Conservation (phyloP, 2,888 invertebrate genomes). For the Platynereis dumerilii region DNA sequence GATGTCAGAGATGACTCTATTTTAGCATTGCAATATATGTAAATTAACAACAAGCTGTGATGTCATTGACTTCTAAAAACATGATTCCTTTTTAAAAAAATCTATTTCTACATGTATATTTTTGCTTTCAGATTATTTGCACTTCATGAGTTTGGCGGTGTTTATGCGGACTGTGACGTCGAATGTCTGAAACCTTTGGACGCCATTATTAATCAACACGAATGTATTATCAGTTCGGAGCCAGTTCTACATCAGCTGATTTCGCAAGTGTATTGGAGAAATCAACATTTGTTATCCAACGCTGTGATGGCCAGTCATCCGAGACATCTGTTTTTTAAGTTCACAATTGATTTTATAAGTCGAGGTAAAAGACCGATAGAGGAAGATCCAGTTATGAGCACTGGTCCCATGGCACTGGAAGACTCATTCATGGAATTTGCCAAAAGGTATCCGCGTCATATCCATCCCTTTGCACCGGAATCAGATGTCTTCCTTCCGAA, state of each 20-base stretch:
- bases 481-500: too few species aligned
- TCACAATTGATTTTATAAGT: slow-evolving; percentile 29
- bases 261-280: slow-evolving; percentile 18
- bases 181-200: slow-evolving; percentile 33
- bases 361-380: background rate
- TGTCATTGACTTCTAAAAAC: too few species aligned
- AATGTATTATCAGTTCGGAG: slow-evolving; percentile 36
- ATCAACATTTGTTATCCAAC: slow-evolving; percentile 29
- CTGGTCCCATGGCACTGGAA: too few species aligned
- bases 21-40: too few species aligned
- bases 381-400: too few species aligned
- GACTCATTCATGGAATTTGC: too few species aligned
- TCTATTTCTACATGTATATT: too few species aligned
- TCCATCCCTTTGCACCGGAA: too few species aligned
- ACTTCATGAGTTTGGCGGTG: slow-evolving; percentile 37
- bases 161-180: slow-evolving; percentile 39
- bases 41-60: too few species aligned
- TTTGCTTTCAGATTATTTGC: slow-evolving; percentile 38
- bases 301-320: slow-evolving; percentile 34
- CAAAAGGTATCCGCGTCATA: too few species aligned
- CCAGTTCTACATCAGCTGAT: slow-evolving; percentile 34
- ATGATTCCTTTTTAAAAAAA: too few species aligned
- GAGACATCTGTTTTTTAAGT: slow-evolving; percentile 33
- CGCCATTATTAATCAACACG: slow-evolving; percentile 25
- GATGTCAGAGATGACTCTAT: too few species aligned